These are phyloP conservation scores for Lymantria monacha DNA, from an alignment of 2,888 invertebrate species.

Conservation along the genomic window DNA sequence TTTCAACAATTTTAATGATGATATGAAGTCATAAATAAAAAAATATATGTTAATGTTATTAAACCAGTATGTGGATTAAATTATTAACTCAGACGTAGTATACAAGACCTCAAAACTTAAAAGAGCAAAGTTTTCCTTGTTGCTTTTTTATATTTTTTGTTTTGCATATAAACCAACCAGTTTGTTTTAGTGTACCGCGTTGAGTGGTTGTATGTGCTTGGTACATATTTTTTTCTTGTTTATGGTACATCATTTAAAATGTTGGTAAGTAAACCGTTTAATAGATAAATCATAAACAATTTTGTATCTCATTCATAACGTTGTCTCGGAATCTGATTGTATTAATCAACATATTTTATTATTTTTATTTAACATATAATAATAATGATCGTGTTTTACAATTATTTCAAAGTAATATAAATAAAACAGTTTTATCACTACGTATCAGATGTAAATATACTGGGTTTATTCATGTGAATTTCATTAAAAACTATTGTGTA, in stretches of 20 bases:
- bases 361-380: too few relatives aligned
- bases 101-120: not conserved
- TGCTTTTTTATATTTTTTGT: constrained; percentile 35
- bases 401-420: too few relatives aligned
- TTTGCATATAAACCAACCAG: constrained; percentile 40
- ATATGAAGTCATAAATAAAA: too few relatives aligned
- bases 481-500: too few relatives aligned
- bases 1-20: too few relatives aligned
- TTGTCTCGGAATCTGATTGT: too few relatives aligned
- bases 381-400: too few relatives aligned
- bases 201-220: constrained; percentile 18
- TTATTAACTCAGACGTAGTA: constrained; percentile 3
- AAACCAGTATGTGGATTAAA: constrained; percentile 19
- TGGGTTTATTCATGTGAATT: too few relatives aligned
- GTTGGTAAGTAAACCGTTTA: constrained; percentile 22
- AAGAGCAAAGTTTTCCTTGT: constrained; percentile 38
- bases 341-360: too few relatives aligned
- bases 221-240: constrained; percentile 2
- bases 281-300: not conserved
- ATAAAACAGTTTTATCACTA: too few relatives aligned
- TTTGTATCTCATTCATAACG: too few relatives aligned
- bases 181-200: constrained; percentile 36
- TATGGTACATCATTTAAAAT: constrained; percentile 8
- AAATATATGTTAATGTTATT: not conserved
- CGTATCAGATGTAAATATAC: too few relatives aligned